phyloP scores from a whole-genome alignment of 2,113 vertebrate species.

The Eulacestoma nigropectus region DNA sequence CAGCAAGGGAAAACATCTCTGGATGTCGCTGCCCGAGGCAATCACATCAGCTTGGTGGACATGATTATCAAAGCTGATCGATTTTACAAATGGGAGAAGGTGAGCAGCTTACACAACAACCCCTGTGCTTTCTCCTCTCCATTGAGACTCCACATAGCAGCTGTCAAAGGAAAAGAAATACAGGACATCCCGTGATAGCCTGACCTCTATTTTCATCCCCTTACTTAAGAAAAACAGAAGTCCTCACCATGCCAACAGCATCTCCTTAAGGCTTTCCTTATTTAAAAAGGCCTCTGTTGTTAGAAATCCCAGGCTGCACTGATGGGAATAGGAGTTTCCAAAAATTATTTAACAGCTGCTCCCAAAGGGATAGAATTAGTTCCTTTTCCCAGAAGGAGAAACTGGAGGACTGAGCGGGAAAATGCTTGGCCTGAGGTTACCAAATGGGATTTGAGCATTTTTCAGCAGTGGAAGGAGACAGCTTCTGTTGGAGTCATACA shows the following conservation, averaged over 20 bases:
- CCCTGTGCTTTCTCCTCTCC: not conserved
- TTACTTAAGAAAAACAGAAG: not conserved
- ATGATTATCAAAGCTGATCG: conserved; percentile 92
- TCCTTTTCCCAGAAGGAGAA: not conserved
- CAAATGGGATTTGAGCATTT: not conserved
- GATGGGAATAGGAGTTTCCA: not conserved
- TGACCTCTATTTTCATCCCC: not conserved
- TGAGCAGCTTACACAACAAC: not conserved
- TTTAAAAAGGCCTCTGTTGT: not conserved
- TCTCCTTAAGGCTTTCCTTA: not conserved
- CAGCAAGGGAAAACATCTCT: conserved; percentile 88
- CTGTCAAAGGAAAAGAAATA: not conserved
- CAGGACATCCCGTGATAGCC: not conserved
- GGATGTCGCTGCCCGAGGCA: conserved; percentile 84
- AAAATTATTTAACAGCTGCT: not conserved
- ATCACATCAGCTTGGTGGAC: conserved; percentile 82
- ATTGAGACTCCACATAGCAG: not conserved
- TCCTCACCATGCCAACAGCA: not conserved
- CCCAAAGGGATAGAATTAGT: not conserved
- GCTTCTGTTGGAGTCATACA: not conserved
- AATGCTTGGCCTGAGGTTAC: not conserved
- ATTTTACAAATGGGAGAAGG: conserved; percentile 87
- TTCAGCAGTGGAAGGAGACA: not conserved
- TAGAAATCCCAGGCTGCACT: not conserved
- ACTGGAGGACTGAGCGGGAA: not conserved